A percentile compares a stretch with the other conserved stretches of the same genome.
Conservation (phyloP, 2,797 vertebrate species). For the Hemitrygon akajei region DNA sequence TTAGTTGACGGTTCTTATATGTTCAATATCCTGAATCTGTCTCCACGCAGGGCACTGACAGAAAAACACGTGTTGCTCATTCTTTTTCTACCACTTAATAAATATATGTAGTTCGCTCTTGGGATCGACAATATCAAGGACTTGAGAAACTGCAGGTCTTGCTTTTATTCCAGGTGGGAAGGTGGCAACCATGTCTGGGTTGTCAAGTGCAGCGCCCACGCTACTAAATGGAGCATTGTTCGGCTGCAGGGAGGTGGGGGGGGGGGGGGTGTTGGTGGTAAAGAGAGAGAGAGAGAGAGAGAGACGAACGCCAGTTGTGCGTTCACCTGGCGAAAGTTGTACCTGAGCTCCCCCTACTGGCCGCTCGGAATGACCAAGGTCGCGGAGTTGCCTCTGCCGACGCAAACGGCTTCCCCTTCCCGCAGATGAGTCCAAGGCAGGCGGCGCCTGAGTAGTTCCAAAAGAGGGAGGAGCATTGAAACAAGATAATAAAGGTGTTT, state of each 20-base stretch:
- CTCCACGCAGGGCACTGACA: background rate
- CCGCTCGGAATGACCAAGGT: background rate
- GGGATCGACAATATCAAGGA: background rate
- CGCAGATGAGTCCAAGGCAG: background rate
- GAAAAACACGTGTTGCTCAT: background rate
- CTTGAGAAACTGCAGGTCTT: background rate
- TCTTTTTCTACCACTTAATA: background rate
- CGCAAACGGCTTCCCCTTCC: background rate
- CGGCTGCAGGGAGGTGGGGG: background rate
- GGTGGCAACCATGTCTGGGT: background rate
- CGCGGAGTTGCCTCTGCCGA: background rate
- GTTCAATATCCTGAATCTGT: background rate
- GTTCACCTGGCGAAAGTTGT: background rate
- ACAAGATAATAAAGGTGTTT: too few relatives aligned
- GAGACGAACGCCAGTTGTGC: background rate
- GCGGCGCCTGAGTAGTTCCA: background rate
- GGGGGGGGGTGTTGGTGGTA: too few relatives aligned
- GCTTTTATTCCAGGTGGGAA: background rate
- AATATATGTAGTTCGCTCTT: background rate
- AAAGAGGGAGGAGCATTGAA: background rate
- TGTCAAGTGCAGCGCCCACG: background rate
- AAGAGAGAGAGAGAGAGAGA: too few relatives aligned
- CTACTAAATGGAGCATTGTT: background rate
- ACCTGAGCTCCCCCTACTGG: slow-evolving; percentile 35
- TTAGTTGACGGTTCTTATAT: background rate